Base-by-base conservation (phyloP, 2,113 vertebrate species). In the Oenanthe oenanthe region DNA sequence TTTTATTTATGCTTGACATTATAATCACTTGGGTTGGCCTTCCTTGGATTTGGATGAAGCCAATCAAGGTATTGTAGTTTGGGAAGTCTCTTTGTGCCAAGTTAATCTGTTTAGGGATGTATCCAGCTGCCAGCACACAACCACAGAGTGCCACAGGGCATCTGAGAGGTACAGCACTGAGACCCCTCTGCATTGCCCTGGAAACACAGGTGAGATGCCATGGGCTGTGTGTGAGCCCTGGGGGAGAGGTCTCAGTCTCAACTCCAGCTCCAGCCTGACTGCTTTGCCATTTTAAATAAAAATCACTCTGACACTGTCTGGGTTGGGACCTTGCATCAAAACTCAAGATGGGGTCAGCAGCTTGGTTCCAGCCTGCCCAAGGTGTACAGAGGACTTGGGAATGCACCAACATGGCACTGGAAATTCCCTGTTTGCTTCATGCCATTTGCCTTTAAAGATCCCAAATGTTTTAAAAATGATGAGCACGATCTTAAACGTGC, bases 321-420 rank as follows among this genome's bases (percentile, higher is more conserved):
- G 26, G 20, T 16, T 56, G 36, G 75, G 53, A 63, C 24, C 17
- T 24, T 34, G 20, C 16, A 31, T 28, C 36, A 51, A 83, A 89
- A 80, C 18, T 40, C 24, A n/a, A n/a, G 18, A 21, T 0, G 0
- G 9, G 11, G 5, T 18, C 18, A n/a, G 21, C 14, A 68, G 2
- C 45, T 53, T 61, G n/a, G 14, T 45, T 84, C 54, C 68, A 80
- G 60, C 12, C 28, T 73, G 21, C 50, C 10, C 4, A 36, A 24
- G 18, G 26, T 38, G 13, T 32, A 31, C 5, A 56, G 63, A 17
- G 68, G n/a, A 26, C 20, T 24, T 85, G 47, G 58, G 57, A 85
- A 62, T 62, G 36, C 47, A 88, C 13, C 12, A 42, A 0, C 2
- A 3, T 6, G 12, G 15, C 25, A 16, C 25, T 75, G 86, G 26